Evolutionary conservation across 2,797 vertebrate species (phyloP), one percentile per base, ranked within the genome.

Genomic region (Chaetodon trifasciatus): DNA sequence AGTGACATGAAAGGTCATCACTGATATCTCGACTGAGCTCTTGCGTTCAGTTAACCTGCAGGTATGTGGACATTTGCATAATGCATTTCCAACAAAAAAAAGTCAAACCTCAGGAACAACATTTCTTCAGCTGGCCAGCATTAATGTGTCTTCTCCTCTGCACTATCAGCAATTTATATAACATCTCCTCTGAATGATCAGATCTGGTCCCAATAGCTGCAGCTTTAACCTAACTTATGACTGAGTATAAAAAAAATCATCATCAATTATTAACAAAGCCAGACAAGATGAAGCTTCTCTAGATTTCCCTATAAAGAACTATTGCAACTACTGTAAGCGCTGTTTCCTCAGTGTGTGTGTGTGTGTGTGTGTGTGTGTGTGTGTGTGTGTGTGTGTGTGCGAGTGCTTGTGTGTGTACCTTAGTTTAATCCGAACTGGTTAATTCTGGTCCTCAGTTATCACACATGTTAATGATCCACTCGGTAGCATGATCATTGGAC

Each of bases 381-480:
- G 63, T 46, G 16, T 47, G 40, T 60, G 21, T 40, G 21, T 60
- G 56, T 73, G 56, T 56, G 58, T 37, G 24, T 53, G 7, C n/a
- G 24, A 9, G n/a, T 40, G 37, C 23, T 5, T 9, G n/a, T 60
- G 58, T 42, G 24, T 58, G 6, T 28, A 0, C 8, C 5, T 19
- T 16, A 13, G 44, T 44, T 44, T 15, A 16, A 37, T 53, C 28
- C 63, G 24, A 79, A 81, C 76, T 55, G 67, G 58, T 62, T 58
- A 23, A 9, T 74, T 78, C 73, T 62, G 47, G 62, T 69, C 19
- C 9, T 53, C 46, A 57, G 47, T 69, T 68, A 46, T 81, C 74
- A n/a, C 11, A 64, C 5, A 17, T 55, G 78, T 85, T 79, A 87
- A 87, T 90, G 73, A 87, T 87, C 61, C 37, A 85, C 70, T 70